A percentile compares a stretch with the other conserved stretches of the same genome.
Evolutionary conservation across 2,113 vertebrate genomes (phyloP).

Genomic region (Leucopternis melanops): DNA sequence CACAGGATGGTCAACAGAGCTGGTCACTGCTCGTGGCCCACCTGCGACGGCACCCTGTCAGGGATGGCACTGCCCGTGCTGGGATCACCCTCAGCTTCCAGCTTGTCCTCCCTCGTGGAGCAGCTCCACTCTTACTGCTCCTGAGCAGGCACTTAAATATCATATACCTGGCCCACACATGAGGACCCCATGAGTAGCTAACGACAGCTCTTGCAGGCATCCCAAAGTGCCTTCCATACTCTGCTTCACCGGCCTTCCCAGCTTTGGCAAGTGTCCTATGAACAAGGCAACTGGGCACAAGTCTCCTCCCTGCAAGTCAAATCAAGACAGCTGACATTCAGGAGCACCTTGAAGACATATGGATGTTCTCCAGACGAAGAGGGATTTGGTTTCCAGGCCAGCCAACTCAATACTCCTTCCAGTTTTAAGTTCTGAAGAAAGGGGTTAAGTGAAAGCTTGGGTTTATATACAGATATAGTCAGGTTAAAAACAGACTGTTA

Average conservation of each 20-base stretch:
- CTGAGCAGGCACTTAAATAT: not conserved
- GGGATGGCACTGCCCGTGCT: accelerated
- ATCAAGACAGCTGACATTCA: not conserved
- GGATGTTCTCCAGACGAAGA: not conserved
- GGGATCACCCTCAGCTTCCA: not conserved
- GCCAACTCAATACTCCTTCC: not conserved
- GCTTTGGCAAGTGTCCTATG: not conserved
- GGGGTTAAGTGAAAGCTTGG: not conserved
- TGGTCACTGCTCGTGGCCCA: not conserved
- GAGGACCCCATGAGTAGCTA: not conserved
- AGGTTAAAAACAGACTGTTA: not conserved
- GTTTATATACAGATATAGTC: not conserved
- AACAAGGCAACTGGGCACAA: not conserved
- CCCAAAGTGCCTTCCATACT: not conserved
- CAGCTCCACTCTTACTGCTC: not conserved
- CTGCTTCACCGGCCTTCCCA: not conserved
- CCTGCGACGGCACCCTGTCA: not conserved
- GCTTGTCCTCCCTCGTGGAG: not conserved
- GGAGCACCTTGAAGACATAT: not conserved
- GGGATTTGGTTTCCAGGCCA: not conserved
- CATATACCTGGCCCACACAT: not conserved
- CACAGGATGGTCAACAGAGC: not conserved
- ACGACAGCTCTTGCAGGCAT: not conserved
- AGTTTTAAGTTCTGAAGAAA: not conserved
- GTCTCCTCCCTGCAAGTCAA: not conserved